These are phyloP conservation scores for Gymnarchus niloticus DNA, from an alignment of 2,113 vertebrate species.

Conservation along the genomic window DNA sequence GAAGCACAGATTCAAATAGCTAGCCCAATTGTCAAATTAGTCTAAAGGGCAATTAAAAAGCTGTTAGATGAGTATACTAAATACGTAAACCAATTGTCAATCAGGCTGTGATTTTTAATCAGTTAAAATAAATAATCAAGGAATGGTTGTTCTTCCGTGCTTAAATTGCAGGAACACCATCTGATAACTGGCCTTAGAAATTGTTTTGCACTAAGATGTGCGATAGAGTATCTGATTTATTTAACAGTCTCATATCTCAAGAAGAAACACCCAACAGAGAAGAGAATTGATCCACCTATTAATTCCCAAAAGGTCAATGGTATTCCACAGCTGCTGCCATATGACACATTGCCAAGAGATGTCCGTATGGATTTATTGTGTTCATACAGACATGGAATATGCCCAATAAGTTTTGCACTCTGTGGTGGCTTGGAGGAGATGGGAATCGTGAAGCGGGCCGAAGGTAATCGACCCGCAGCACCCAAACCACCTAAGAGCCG, in stretches of 20 bases:
- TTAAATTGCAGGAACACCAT: conserved; percentile 60
- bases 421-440: conserved; percentile 41
- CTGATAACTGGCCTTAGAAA: conserved; percentile 48
- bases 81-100: conserved; percentile 45
- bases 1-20: not conserved
- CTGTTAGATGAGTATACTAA: conserved; percentile 39
- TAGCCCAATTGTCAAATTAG: conserved; percentile 14
- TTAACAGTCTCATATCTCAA: conserved; percentile 31
- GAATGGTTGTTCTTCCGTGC: conserved; percentile 40
- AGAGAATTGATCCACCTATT: conserved; percentile 39
- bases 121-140: conserved; percentile 48
- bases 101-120: conserved; percentile 46
- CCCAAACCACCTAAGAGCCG: conserved; percentile 28
- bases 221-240: conserved; percentile 39
- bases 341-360: conserved; percentile 40
- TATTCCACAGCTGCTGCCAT: conserved; percentile 41
- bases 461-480: conserved; percentile 36
- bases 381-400: conserved; percentile 43
- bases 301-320: conserved; percentile 57
- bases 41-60: conserved; percentile 26
- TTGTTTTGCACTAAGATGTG: conserved; percentile 36
- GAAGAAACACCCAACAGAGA: conserved; percentile 41
- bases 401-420: conserved; percentile 37
- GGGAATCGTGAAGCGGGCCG: conserved; percentile 39
- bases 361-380: conserved; percentile 42